These are phyloP conservation scores for Chiroxiphia lanceolata DNA, from an alignment of 2,797 vertebrate genomes.

Conservation along the genomic window DNA sequence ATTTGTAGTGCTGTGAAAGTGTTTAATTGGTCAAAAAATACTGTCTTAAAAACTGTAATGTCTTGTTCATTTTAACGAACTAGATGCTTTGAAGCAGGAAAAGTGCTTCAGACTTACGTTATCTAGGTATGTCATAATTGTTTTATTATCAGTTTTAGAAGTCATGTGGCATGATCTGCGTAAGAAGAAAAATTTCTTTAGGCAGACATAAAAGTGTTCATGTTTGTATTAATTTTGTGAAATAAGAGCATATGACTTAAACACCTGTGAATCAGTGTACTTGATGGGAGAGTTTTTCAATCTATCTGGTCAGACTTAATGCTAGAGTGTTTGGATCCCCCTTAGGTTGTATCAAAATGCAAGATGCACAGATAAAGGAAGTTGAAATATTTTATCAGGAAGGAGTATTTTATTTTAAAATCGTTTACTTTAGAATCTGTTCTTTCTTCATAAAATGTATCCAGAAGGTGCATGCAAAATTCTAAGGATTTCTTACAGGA, in stretches of 20 bases:
- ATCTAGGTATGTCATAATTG: background rate
- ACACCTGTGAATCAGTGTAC: background rate
- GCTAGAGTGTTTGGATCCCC: accelerated
- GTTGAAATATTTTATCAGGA: background rate
- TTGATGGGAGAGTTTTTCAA: background rate
- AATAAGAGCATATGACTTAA: background rate
- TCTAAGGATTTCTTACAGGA: background rate
- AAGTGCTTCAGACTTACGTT: background rate
- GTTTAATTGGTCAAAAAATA: background rate
- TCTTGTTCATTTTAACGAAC: background rate
- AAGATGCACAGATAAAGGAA: background rate
- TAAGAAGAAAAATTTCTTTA: background rate
- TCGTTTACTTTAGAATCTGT: background rate
- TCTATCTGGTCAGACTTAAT: background rate
- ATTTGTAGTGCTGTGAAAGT: background rate
- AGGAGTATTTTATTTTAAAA: background rate
- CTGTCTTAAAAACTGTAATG: background rate
- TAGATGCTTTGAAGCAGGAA: background rate
- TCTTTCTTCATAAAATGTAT: background rate
- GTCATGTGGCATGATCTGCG: background rate
- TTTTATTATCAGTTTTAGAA: background rate
- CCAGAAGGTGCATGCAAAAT: background rate
- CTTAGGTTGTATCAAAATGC: background rate
- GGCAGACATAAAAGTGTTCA: background rate
- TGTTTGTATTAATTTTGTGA: background rate